phyloP scores from a whole-genome alignment of 2,888 invertebrate genomes.

The Idaea aversata region DNA sequence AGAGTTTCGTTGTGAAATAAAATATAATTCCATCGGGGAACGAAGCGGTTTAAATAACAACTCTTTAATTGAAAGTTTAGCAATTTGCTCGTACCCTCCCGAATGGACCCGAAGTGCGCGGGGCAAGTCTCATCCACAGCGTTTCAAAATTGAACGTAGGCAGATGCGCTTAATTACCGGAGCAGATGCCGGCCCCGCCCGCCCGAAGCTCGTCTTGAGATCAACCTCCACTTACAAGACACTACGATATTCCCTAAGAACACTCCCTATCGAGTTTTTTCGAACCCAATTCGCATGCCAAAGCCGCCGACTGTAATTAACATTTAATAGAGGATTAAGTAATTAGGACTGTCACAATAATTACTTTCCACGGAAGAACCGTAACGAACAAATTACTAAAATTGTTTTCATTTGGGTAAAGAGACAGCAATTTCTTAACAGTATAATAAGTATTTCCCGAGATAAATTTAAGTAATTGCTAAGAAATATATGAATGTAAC shows the following conservation, averaged over 20 bases:
- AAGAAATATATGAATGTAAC: constrained; percentile 7
- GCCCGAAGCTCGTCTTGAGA: constrained; percentile 62
- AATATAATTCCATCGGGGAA: constrained; percentile 71
- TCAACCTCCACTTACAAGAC: constrained; percentile 63
- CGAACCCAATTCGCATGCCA: constrained; percentile 48
- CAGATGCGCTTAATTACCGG: constrained; percentile 79
- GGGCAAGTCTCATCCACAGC: constrained; percentile 74
- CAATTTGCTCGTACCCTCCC: constrained; percentile 77
- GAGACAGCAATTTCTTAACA: constrained; percentile 19
- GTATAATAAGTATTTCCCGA: constrained; percentile 6
- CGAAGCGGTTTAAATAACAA: constrained; percentile 78
- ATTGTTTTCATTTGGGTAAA: constrained; percentile 35
- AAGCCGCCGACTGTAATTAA: constrained; percentile 44
- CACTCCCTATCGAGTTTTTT: constrained; percentile 59
- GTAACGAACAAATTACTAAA: constrained; percentile 35
- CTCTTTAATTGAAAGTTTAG: constrained; percentile 81
- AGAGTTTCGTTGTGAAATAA: constrained; percentile 70
- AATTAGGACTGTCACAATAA: constrained; percentile 49
- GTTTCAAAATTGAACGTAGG: constrained; percentile 79
- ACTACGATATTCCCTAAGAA: constrained; percentile 61
- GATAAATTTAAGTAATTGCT: background rate
- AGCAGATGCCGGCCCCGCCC: constrained; percentile 68
- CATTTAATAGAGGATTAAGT: constrained; percentile 52
- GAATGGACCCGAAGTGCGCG: constrained; percentile 74
- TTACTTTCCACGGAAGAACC: constrained; percentile 37